Conservation (phyloP, 2,797 vertebrate genomes). For the Acanthopagrus latus region DNA sequence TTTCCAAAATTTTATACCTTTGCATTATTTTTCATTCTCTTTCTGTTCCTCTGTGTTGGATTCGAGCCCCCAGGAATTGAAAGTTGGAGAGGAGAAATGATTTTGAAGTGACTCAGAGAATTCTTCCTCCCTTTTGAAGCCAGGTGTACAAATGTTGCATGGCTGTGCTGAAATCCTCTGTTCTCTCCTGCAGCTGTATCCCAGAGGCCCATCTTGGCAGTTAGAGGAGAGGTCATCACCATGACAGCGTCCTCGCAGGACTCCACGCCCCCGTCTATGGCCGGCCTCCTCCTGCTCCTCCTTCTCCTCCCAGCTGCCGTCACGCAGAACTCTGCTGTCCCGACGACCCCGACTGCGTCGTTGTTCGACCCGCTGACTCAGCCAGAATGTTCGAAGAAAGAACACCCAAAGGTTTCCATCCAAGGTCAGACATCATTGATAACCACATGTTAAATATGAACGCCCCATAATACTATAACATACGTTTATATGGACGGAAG, state of each 20-base stretch:
- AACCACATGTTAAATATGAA: neutral
- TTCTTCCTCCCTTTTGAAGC: conserved; percentile 53
- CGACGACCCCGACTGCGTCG: conserved; percentile 59
- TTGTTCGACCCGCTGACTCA: conserved; percentile 68
- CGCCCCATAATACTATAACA: neutral
- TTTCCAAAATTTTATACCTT: conserved; percentile 36
- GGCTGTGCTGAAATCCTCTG: conserved; percentile 50
- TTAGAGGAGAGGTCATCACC: conserved; percentile 89
- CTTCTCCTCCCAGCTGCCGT: conserved; percentile 80
- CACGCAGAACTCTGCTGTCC: conserved; percentile 75
- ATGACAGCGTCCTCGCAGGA: conserved; percentile 90
- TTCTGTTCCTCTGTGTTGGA: conserved; percentile 20
- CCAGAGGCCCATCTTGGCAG: conserved; percentile 87
- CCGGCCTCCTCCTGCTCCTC: conserved; percentile 87
- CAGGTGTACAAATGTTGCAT: conserved; percentile 45
- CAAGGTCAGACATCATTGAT: conserved; percentile 88
- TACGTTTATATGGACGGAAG: neutral
- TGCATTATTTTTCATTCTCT: conserved; percentile 37
- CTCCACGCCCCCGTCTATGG: conserved; percentile 85
- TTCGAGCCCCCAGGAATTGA: conserved; percentile 52
- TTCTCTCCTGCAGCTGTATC: conserved; percentile 83
- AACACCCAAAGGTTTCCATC: conserved; percentile 93
- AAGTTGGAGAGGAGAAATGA: conserved; percentile 46
- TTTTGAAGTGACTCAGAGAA: conserved; percentile 59
- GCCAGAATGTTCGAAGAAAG: conserved; percentile 88